Base-by-base conservation (phyloP, 2,888 invertebrate species). In the Stegana nigrithorax region DNA sequence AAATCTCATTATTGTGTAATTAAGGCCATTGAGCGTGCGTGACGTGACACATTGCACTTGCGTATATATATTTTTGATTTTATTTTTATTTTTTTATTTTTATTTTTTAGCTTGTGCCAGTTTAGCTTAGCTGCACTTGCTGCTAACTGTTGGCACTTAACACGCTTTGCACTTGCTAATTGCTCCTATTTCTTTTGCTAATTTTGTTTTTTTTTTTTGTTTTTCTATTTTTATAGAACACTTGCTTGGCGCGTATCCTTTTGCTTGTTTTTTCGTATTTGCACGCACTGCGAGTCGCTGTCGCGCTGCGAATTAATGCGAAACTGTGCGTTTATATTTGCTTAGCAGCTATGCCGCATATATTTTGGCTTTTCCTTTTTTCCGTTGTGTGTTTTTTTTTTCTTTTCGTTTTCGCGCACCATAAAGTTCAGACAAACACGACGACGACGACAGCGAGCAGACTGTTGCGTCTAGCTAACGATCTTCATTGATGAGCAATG, bases 271-370 rank as follows among this genome's bases (percentile, higher is more conserved):
- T 36, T 60, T 53, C 58, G 45, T 60, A n/a, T n/a, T 44, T 58
- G 53, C 58, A 53, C 53, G 53, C 58, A 36, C 47, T 19, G 26
- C 62, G 56, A 57, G 71, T 71, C 80, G 77, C 71, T 78, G 63
- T 60, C 74, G 78, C 73, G 72, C 68, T 74, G 75, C 80, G 74
- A 78, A 72, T 75, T 80, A 68, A 71, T 70, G 70, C 72, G 70
- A 68, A 73, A 76, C 82, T 73, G 81, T 81, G 73, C 72, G 68
- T 65, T 63, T 23, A 76, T 63, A 64, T 67, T 70, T 74, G n/a
- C n/a, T n/a, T n/a, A n/a, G n/a, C n/a, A n/a, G n/a, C n/a, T n/a
- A n/a, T n/a, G n/a, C 72, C 64, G 66, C 65, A 62, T 64, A 60
- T 61, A 61, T 58, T 60, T 60, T 21, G 4, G 26, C 25, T 47